Conservation (phyloP, 2,113 vertebrate species). For the Cariama cristata region DNA sequence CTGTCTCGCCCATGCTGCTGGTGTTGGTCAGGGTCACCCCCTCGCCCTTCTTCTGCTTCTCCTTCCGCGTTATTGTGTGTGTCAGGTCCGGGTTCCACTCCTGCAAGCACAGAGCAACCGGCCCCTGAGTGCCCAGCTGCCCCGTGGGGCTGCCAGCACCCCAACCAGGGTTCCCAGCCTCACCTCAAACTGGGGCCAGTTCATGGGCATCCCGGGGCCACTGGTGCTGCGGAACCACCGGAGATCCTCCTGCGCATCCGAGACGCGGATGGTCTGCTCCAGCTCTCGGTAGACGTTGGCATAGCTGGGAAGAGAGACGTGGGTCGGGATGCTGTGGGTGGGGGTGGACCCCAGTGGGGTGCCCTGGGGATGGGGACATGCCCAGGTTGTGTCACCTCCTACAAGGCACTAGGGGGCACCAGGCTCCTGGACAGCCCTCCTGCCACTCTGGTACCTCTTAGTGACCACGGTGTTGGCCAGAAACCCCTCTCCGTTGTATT, state of each 20-base stretch:
- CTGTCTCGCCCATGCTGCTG: slow-evolving; percentile 82
- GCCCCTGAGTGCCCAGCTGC: fast-evolving
- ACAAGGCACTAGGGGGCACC: fast-evolving
- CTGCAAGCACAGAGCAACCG: slow-evolving; percentile 61
- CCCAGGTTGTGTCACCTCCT: neutral
- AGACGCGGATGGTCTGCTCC: slow-evolving; percentile 89
- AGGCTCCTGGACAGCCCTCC: fast-evolving
- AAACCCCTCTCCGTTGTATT: neutral
- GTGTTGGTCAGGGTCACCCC: slow-evolving; percentile 83
- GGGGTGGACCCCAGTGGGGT: fast-evolving
- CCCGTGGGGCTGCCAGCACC: fast-evolving
- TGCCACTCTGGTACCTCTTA: neutral
- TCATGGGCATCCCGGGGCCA: slow-evolving; percentile 95
- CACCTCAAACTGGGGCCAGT: slow-evolving; percentile 98
- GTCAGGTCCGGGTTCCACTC: slow-evolving; percentile 95
- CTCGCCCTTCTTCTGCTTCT: slow-evolving; percentile 93
- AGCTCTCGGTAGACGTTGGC: slow-evolving; percentile 91
- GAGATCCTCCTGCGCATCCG: slow-evolving; percentile 95
- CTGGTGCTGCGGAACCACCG: slow-evolving; percentile 97
- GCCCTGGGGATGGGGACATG: neutral
- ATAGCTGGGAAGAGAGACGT: slow-evolving; percentile 76
- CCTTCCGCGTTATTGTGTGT: slow-evolving; percentile 88
- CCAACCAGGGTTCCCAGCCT: neutral
- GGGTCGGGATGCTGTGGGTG: neutral
- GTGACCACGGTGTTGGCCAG: neutral